Evolutionary conservation across 1,140 invertebrate species (phyloP).

Genomic region (Ceratina japonica): DNA sequence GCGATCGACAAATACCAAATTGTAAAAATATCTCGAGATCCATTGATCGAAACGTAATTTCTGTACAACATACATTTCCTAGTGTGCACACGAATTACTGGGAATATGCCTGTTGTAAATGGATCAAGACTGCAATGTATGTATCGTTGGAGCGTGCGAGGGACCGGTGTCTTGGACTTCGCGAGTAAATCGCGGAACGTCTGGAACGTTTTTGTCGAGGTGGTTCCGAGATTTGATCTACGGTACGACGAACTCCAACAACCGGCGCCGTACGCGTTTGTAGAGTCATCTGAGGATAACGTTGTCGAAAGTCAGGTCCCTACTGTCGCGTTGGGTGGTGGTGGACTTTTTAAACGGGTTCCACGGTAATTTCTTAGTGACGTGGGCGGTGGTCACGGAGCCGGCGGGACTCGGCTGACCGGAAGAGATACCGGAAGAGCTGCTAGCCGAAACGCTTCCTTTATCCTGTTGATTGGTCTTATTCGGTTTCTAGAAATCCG

Average conservation of each 20-base stretch:
- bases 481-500: conserved; percentile 73
- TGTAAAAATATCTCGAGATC: background rate
- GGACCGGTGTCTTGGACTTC: background rate
- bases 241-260: background rate
- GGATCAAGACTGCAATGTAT: background rate
- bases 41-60: background rate
- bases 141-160: background rate
- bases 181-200: background rate
- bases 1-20: background rate
- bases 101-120: background rate
- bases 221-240: background rate
- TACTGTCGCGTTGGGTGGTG: conserved; percentile 78
- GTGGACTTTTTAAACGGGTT: conserved; percentile 83
- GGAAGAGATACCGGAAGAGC: conserved; percentile 82
- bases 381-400: conserved; percentile 82
- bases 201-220: background rate
- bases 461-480: conserved; percentile 77
- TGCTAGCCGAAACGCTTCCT: conserved; percentile 82
- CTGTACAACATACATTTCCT: background rate
- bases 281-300: conserved; percentile 81
- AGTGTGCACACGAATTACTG: background rate
- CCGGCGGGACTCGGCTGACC: conserved; percentile 83
- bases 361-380: conserved; percentile 82
- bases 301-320: conserved; percentile 81
- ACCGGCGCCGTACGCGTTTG: background rate